phyloP scores from a whole-genome alignment of 2,888 invertebrate genomes.

The Clanis bilineata region DNA sequence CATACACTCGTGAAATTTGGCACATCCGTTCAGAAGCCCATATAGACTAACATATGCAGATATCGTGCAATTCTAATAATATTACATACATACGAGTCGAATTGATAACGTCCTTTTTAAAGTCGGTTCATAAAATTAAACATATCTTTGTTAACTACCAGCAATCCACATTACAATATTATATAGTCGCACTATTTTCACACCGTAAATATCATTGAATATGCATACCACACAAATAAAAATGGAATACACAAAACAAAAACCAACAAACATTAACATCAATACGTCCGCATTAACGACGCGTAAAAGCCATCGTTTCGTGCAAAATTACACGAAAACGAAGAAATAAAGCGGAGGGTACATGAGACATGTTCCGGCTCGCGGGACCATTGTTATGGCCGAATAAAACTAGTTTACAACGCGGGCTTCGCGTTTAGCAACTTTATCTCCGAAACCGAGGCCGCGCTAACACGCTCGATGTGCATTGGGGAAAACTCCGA shows the following conservation, averaged over 20 bases:
- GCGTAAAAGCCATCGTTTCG: slow-evolving; percentile 41
- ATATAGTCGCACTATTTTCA: neutral
- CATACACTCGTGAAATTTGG: too few species aligned
- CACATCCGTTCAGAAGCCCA: too few species aligned
- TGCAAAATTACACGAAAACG: slow-evolving; percentile 39
- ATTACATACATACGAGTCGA: too few species aligned
- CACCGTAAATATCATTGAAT: neutral
- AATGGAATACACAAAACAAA: slow-evolving; percentile 23
- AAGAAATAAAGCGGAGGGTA: slow-evolving; percentile 42
- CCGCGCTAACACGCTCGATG: neutral
- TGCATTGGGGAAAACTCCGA: neutral
- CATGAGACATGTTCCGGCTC: slow-evolving; percentile 43
- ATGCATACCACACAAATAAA: neutral
- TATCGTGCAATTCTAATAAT: too few species aligned
- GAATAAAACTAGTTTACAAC: slow-evolving; percentile 66
- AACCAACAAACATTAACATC: slow-evolving; percentile 33
- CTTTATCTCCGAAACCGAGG: slow-evolving; percentile 43
- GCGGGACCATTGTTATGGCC: slow-evolving; percentile 55
- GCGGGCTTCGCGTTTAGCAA: slow-evolving; percentile 48
- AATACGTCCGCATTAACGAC: slow-evolving; percentile 42
- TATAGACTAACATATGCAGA: too few species aligned
- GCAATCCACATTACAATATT: too few species aligned
- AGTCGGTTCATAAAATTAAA: too few species aligned
- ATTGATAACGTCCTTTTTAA: too few species aligned
- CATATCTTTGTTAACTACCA: too few species aligned